phyloP scores from a whole-genome alignment of 2,113 vertebrate genomes.

The Aegypius monachus region DNA sequence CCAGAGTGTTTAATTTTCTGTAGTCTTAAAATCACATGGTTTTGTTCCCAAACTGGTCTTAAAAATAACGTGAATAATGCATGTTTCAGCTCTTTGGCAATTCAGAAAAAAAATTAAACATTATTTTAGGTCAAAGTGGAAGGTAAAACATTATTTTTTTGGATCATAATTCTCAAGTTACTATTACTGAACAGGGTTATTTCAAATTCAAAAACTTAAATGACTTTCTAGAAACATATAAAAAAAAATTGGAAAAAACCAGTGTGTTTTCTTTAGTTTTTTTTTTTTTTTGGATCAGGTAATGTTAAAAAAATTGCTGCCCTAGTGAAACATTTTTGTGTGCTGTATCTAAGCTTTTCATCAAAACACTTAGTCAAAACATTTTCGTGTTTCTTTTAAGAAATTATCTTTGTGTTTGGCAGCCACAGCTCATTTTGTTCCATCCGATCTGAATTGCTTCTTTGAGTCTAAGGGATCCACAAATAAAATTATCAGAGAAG shows the following conservation, averaged over 20 bases:
- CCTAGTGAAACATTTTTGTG: neutral
- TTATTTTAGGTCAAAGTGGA: neutral
- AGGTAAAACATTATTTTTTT: neutral
- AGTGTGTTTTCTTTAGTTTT: neutral
- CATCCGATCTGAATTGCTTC: neutral
- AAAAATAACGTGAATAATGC: neutral
- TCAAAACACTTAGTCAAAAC: neutral
- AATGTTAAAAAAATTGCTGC: neutral
- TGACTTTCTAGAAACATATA: neutral
- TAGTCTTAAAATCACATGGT: neutral
- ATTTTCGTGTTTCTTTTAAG: neutral
- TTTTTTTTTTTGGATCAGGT: neutral
- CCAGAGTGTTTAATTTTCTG: neutral
- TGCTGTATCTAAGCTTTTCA: neutral
- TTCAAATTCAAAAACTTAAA: neutral
- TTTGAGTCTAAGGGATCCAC: neutral
- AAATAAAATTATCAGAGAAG: neutral
- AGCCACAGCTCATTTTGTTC: neutral
- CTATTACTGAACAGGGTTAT: neutral
- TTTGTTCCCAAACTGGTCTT: neutral
- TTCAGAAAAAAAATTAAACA: neutral
- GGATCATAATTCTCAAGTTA: neutral
- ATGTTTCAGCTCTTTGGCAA: neutral
- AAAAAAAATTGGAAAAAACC: fast-evolving
- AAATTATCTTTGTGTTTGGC: neutral